Base-by-base conservation (phyloP, 2,888 invertebrate genomes). In the Tillus elongatus region DNA sequence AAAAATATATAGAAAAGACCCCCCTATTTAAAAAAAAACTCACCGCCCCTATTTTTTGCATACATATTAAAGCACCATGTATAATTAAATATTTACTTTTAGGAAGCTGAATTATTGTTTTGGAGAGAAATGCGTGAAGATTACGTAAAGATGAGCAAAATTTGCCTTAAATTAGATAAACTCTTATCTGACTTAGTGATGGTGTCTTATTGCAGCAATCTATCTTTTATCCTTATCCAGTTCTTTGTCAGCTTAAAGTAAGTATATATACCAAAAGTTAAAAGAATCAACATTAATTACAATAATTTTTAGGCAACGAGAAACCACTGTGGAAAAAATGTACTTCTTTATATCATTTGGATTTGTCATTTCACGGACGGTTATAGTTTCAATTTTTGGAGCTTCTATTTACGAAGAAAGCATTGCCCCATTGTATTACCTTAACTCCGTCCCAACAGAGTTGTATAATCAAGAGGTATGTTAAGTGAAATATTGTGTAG, bases 311-410 rank as follows among this genome's bases (percentile, higher is more conserved):
- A 50, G 49, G 10, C 36, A 45, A 37, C 46, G 49, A 42, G 39
- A 46, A 4, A 42, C 40, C 6, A 13, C 68, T 4, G 64, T 74
- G 43, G 70, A 73, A 31, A 70, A 72, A 0, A 46, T 70, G 1
- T 79, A 79, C 56, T 79, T 79, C 45, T 61, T 75, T 30, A 77
- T 72, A 53, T 81, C 82, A 0, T 71, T 81, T 39, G 70, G 73
- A 4, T 79, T 74, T 50, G 62, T 80, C 11, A 66, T 81, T 37
- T 60, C 69, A 2, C 66, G 80, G 29, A 76, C 78, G 0, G 61
- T 74, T 1, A 69, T 74, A 0, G 57, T 61, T 1, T 54, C 56
- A 3, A 49, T 58, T 14, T 57, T 51, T 40, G 60, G 54, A 15
- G 55, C 60, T 8, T 50, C 46, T 38, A 53, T 61, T 13, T 52